A percentile compares a stretch with the other conserved stretches of the same genome.
Evolutionary conservation across 2,888 invertebrate species (phyloP).

Genomic region (Beris chalybata): DNA sequence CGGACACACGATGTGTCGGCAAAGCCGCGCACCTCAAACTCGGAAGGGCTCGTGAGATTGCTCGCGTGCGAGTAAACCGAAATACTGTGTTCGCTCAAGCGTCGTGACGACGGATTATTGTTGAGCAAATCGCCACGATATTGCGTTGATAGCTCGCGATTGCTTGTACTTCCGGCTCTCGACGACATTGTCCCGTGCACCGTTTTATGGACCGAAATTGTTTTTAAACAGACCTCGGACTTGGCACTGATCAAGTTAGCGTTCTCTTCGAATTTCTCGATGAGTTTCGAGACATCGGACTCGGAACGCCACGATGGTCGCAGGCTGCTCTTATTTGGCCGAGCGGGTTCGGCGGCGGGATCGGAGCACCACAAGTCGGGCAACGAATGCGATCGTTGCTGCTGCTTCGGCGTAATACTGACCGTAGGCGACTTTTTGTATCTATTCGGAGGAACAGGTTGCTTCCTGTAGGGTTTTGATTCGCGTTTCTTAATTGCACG

Average conservation of each 20-base stretch:
- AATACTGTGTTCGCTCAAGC: constrained; percentile 52
- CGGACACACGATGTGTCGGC: constrained; percentile 44
- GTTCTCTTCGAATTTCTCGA: constrained; percentile 42
- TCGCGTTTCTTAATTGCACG: constrained; percentile 55
- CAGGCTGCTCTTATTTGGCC: background rate
- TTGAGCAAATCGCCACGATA: constrained; percentile 30
- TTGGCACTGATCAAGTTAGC: constrained; percentile 50
- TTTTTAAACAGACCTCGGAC: constrained; percentile 53
- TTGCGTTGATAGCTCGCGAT: constrained; percentile 20
- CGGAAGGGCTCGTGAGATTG: constrained; percentile 42
- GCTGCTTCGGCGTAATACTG: constrained; percentile 41
- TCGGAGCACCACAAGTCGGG: constrained; percentile 24
- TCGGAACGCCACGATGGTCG: constrained; percentile 48
- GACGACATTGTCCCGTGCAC: constrained; percentile 42
- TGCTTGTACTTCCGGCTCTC: constrained; percentile 9
- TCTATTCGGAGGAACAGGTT: constrained; percentile 45
- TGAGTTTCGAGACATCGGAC: constrained; percentile 48
- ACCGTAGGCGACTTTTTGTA: constrained; percentile 42
- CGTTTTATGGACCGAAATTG: constrained; percentile 50
- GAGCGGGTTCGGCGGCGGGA: background rate
- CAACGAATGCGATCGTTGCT: constrained; percentile 40
- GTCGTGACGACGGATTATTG: constrained; percentile 42
- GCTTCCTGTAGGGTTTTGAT: constrained; percentile 39
- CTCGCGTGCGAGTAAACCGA: constrained; percentile 47
- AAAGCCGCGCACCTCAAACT: constrained; percentile 33